Evolutionary conservation across 2,888 invertebrate genomes (phyloP), one percentile per base, ranked within the genome.

Genomic region (Noctua pronuba): DNA sequence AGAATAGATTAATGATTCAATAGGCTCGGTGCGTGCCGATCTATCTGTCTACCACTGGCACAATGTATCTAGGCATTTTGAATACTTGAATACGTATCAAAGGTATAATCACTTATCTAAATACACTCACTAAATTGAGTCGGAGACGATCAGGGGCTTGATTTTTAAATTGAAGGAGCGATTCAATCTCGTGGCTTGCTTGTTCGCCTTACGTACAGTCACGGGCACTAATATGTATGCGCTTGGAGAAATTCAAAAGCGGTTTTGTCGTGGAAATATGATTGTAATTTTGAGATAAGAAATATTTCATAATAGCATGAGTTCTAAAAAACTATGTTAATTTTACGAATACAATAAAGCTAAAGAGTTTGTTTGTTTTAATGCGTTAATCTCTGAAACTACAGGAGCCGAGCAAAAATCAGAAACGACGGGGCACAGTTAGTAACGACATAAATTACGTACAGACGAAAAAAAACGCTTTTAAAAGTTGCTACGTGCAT

Each of bases 131-230:
- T 83, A 72, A 76, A 83, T 86, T 46, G 72, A 80, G 65, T 78
- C 58, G 64, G 58, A 77, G 62, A 66, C 75, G 75, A 77, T 83
- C 71, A 38, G 76, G 41, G 66, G 75, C 60, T 80, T 82, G 80
- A 85, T 80, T 87, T 86, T 87, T 86, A 82, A 84, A 86, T 88
- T 81, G 73, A 79, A 79, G 68, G 67, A 73, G 77, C 67, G 79
- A 88, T 87, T 87, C 71, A 79, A 88, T 88, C 75, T 75, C 79
- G 70, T 28, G 73, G 60, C 60, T 41, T 68, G 52, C 83, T 58
- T 68, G 58, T 68, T 68, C 60, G 44, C 70, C 65, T 74, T 64
- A 46, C 74, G 73, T 75, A 75, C 71, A 71, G 65, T 65, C 16
- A 41, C 24, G 18, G 44, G 1, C 38, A 41, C 18, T 60, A 10